Conservation (phyloP, 64 coral and sea anemone species). For the Montipora foliosa region DNA sequence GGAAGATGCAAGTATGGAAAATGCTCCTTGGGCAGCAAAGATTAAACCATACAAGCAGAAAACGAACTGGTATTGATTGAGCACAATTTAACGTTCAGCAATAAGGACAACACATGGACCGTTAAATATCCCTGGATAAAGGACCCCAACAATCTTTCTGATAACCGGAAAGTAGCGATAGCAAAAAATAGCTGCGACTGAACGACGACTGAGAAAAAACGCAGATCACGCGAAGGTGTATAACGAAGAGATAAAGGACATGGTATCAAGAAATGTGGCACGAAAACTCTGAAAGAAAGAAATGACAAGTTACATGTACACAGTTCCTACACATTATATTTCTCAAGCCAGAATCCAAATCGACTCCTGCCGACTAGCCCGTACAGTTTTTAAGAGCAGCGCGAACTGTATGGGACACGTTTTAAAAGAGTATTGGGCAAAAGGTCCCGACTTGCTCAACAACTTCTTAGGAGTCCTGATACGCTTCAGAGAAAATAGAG, state of each 20-base stretch:
- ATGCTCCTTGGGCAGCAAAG: neutral
- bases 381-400: no score
- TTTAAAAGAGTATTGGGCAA: no score
- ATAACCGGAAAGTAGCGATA: conserved; percentile 1
- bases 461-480: no score
- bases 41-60: conserved; percentile 13
- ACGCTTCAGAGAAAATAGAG: no score
- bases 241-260: conserved; percentile 31
- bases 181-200: conserved; percentile 21
- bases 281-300: neutral
- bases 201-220: conserved; percentile 5
- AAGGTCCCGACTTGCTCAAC: no score
- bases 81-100: neutral
- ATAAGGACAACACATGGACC: conserved; percentile 5
- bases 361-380: no score
- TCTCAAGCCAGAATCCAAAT: no score
- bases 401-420: no score
- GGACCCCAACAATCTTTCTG: neutral
- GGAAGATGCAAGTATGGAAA: neutral
- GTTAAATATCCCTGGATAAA: conserved; percentile 20
- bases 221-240: conserved; percentile 13
- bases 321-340: no score
- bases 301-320: no score
- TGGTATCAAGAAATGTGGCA: conserved; percentile 3
- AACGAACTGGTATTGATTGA: conserved; percentile 10